A percentile compares a stretch with the other conserved stretches of the same genome.
Conservation (phyloP, 1,140 invertebrate species). For the Cotesia vestalis region DNA sequence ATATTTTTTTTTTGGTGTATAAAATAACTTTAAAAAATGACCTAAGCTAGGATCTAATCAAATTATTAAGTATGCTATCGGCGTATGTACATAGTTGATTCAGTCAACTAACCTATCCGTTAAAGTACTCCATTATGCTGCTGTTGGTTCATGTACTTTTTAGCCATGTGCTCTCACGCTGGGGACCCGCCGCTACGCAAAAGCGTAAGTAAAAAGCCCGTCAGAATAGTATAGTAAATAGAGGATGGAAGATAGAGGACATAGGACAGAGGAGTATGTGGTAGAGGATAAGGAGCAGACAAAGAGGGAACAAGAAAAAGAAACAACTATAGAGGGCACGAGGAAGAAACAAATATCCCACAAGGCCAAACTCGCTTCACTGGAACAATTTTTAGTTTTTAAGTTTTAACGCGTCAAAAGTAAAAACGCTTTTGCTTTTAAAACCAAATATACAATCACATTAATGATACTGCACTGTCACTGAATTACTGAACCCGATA, state of each 20-base stretch:
- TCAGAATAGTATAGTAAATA: conserved; percentile 11
- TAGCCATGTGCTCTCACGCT: conserved; percentile 58
- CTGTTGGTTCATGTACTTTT: conserved; percentile 49
- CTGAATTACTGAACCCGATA: conserved; percentile 18
- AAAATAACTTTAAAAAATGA: not conserved
- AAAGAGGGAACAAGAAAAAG: conserved; percentile 34
- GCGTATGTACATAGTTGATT: conserved; percentile 40
- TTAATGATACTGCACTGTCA: not conserved
- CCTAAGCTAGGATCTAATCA: not conserved
- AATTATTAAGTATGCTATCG: conserved; percentile 2
- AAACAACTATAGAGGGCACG: conserved; percentile 13
- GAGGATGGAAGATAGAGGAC: conserved; percentile 40
- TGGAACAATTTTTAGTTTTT: conserved; percentile 20
- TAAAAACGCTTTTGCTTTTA: conserved; percentile 7
- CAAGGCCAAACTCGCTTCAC: conserved; percentile 53
- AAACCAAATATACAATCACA: conserved; percentile 26
- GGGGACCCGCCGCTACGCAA: conserved; percentile 46
- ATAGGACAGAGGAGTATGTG: conserved; percentile 27
- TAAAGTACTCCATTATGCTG: conserved; percentile 63
- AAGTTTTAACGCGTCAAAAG: not conserved
- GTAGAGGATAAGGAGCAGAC: conserved; percentile 41
- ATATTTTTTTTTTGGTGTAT: too few relatives aligned
- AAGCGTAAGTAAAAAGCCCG: not conserved
- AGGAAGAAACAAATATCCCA: conserved; percentile 49
- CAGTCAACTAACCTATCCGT: conserved; percentile 63